A percentile compares a stretch with the other conserved stretches of the same genome.
These are phyloP conservation scores for Arrhamphus sclerolepis DNA, from an alignment of 2,797 vertebrate genomes.

Conservation along the genomic window DNA sequence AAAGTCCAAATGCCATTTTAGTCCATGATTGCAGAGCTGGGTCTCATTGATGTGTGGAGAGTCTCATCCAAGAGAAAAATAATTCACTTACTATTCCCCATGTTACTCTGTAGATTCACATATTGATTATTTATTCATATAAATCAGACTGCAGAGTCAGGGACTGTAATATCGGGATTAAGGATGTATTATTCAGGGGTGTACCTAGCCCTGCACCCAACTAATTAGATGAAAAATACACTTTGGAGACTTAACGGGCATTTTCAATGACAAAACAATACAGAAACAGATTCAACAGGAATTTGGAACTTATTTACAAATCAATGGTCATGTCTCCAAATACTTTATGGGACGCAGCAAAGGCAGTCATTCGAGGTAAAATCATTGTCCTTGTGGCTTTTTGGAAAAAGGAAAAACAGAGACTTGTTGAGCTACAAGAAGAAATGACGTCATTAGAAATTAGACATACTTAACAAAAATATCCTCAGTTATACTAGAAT, in stretches of 20 bases:
- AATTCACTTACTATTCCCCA: background rate
- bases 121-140: background rate
- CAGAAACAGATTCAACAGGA: background rate
- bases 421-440: background rate
- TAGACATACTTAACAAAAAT: background rate
- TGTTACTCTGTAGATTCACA: background rate
- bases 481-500: background rate
- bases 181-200: background rate
- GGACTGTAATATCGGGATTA: background rate
- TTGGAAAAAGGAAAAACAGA: background rate
- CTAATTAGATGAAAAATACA: background rate
- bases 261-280: background rate
- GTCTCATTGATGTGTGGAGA: too few relatives aligned
- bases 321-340: background rate
- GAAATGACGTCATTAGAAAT: background rate
- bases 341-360: background rate
- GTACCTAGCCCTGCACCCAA: background rate
- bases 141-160: background rate
- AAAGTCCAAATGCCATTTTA: too few relatives aligned
- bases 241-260: constrained; percentile 1
- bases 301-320: constrained; percentile 3
- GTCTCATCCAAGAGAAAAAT: background rate
- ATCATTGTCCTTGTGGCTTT: background rate
- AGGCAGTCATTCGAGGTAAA: background rate
- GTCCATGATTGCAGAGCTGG: too few relatives aligned